A percentile compares a stretch with the other conserved stretches of the same genome.
Conservation (phyloP, 2,888 invertebrate genomes). For the Tyria jacobaeae region DNA sequence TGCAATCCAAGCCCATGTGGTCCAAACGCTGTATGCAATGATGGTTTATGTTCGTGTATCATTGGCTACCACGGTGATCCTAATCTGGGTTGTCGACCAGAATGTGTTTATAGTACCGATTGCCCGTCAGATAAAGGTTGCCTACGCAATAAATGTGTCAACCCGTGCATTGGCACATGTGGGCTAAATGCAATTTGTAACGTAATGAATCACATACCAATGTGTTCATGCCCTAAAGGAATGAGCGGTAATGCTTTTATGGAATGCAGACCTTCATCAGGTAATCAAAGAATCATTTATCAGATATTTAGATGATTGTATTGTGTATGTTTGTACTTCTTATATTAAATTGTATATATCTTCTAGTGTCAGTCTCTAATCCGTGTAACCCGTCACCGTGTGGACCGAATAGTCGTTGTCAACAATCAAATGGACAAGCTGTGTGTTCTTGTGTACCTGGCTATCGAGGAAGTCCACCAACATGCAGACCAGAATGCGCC, state of each 20-base stretch:
- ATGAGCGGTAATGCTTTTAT: constrained; percentile 90
- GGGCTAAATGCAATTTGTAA: constrained; percentile 90
- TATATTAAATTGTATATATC: constrained; percentile 9
- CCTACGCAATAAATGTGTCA: constrained; percentile 89
- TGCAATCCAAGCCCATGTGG: constrained; percentile 90
- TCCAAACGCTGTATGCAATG: constrained; percentile 85
- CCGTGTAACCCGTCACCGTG: constrained; percentile 93
- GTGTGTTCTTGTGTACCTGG: constrained; percentile 91
- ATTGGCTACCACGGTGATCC: constrained; percentile 89
- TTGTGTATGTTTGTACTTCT: background rate
- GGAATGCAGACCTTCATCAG: constrained; percentile 83
- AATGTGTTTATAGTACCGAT: constrained; percentile 90
- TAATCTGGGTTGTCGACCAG: constrained; percentile 89
- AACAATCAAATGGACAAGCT: constrained; percentile 89
- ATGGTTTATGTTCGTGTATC: constrained; percentile 87
- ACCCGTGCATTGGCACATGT: constrained; percentile 91
- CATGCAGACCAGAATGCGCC: constrained; percentile 92
- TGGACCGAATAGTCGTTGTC: constrained; percentile 92
- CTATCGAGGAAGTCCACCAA: constrained; percentile 91
- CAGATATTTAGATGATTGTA: constrained; percentile 70
- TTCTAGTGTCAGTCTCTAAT: constrained; percentile 74
- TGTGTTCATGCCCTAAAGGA: constrained; percentile 89
- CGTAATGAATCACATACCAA: constrained; percentile 90
- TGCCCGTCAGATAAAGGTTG: constrained; percentile 89
- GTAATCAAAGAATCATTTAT: constrained; percentile 77